A percentile compares a stretch with the other conserved stretches of the same genome.
Conservation (phyloP, 2,113 vertebrate species). For the Sakesphorus luctuosus region DNA sequence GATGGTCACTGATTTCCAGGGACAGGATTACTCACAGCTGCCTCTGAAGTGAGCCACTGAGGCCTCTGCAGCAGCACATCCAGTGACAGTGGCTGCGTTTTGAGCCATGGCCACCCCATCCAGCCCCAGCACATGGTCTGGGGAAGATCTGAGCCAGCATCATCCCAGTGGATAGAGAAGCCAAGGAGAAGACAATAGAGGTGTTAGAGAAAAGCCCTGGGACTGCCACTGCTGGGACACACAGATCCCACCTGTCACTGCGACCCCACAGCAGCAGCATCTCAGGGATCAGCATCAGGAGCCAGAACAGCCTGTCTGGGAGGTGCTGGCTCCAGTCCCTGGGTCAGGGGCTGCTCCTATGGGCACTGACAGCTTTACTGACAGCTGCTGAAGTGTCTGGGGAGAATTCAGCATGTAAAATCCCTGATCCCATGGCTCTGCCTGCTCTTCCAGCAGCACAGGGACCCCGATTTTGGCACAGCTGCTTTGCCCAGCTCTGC, state of each 20-base stretch:
- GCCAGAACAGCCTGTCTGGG: background rate
- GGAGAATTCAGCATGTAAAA: background rate
- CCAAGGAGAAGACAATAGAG: background rate
- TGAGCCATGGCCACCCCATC: fast-evolving
- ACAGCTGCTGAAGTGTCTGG: background rate
- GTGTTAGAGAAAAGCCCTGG: background rate
- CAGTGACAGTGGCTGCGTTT: fast-evolving
- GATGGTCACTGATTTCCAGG: background rate
- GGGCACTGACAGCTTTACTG: background rate
- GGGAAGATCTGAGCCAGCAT: background rate
- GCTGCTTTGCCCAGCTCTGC: background rate
- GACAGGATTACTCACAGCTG: background rate
- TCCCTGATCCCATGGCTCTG: fast-evolving
- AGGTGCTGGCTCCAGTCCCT: background rate
- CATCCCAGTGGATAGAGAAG: background rate
- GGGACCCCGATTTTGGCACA: fast-evolving
- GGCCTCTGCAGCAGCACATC: background rate
- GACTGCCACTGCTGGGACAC: fast-evolving
- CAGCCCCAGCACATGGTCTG: fast-evolving
- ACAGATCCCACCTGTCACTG: background rate
- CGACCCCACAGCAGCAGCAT: background rate
- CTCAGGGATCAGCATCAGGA: background rate
- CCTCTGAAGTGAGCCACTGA: fast-evolving
- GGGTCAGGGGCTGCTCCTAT: background rate
- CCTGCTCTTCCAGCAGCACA: background rate